phyloP scores from a whole-genome alignment of 2,797 vertebrate species.

The Ara ararauna region DNA sequence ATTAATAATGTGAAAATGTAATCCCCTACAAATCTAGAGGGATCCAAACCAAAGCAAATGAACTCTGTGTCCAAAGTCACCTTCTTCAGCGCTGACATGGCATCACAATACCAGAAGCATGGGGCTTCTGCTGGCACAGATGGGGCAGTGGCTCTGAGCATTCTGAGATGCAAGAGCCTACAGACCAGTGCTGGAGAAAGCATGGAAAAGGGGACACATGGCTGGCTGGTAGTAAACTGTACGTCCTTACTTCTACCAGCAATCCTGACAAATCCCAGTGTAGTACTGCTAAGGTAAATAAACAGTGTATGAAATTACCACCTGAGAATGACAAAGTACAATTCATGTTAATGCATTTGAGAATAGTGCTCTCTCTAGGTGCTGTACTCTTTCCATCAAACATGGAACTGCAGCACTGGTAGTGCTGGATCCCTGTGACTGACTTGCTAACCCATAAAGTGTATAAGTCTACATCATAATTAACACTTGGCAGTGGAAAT shows the following conservation, averaged over 20 bases:
- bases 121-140: not conserved
- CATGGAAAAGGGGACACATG: not conserved
- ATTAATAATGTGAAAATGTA: not conserved
- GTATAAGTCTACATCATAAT: slow-evolving; percentile 4
- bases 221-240: not conserved
- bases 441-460: slow-evolving; percentile 46
- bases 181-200: not conserved
- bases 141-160: not conserved
- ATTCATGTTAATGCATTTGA: not conserved
- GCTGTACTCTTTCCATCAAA: not conserved
- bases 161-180: not conserved
- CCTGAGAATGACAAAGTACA: not conserved
- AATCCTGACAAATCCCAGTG: not conserved
- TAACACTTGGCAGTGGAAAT: slow-evolving; percentile 46
- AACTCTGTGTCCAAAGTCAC: not conserved
- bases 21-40: not conserved
- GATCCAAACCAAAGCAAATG: not conserved
- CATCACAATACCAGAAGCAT: not conserved
- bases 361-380: not conserved
- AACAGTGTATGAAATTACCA: not conserved
- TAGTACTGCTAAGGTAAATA: not conserved
- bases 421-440: not conserved
- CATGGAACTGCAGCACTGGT: not conserved
- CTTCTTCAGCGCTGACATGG: not conserved
- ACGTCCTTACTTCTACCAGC: not conserved